Evolutionary conservation across 1,140 invertebrate species (phyloP), one percentile per base, ranked within the genome.

Genomic region (Caenorhabditis elegans): DNA sequence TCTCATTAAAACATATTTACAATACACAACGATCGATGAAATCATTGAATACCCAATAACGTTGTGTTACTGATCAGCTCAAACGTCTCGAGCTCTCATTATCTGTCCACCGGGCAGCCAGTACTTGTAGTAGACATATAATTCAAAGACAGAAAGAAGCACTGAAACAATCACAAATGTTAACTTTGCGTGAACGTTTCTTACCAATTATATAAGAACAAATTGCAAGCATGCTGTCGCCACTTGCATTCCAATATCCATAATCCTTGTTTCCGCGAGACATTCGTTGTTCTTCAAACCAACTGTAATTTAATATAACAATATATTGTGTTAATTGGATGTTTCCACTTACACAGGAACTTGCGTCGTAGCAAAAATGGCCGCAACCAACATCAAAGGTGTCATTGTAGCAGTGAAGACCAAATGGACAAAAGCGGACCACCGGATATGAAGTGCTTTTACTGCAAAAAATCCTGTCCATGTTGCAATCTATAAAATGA

Each of bases 151-250:
- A 24, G 60, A 70, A 10, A 70, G 60, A 39, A 31, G 39, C 60
- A 70, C 60, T 70, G 34, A 70, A 70, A 70, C 60, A 70, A 43
- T 43, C 1, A 34, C 17, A 60, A 60, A 15, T 8, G 51, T 22
- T n/a, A 19, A 24, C 22, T 43, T 70, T n/a, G 11, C 13, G 39
- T n/a, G n/a, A n/a, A n/a, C n/a, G 39, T 22, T 70, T 39, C 60
- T 70, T 70, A 70, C 60, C 60, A 39, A 70, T 70, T 34, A 34
- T 70, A 34, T 70, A 70, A 70, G 60, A 70, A 70, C 31, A 39
- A 70, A 70, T 22, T 39, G 60, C 31, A 19, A 70, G 13, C 60
- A 15, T n/a, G 5, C 19, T 43, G 60, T 70, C 19, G 31, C 17
- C 60, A 6, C 5, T 24, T 28, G 60, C 60, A 70, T 70, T 70